Conservation (phyloP, 2,888 invertebrate species). For the Stegophylla sp. region DNA sequence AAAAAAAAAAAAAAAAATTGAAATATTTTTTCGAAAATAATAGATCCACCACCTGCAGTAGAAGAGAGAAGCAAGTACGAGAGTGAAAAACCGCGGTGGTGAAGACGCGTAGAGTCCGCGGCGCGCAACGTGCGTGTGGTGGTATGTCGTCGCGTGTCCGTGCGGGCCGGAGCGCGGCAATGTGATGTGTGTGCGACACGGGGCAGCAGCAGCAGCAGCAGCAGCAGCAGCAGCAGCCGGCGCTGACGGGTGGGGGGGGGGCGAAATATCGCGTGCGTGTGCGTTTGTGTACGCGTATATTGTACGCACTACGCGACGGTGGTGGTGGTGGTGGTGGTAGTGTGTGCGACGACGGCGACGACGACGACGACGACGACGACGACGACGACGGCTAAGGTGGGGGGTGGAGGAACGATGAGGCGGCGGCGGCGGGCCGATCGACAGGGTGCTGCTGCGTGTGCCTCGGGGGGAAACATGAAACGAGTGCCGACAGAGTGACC, state of each 20-base stretch:
- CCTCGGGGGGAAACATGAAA: slow-evolving; percentile 55
- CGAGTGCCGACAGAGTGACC: slow-evolving; percentile 59
- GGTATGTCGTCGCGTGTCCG: slow-evolving; percentile 6
- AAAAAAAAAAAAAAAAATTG: too few species aligned
- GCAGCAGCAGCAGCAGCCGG: slow-evolving; percentile 20
- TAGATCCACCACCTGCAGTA: too few species aligned
- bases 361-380: background rate
- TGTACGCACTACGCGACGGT: background rate
- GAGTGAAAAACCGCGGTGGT: too few species aligned
- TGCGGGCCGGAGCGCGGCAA: slow-evolving; percentile 46
- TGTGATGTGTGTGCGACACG: slow-evolving; percentile 40
- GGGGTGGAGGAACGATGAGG: background rate
- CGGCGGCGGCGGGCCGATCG: slow-evolving; percentile 16
- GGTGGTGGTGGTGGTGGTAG: background rate
- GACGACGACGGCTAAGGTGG: slow-evolving; percentile 16
- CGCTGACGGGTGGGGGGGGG: slow-evolving; percentile 8
- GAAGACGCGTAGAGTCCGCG: background rate
- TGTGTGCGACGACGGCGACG: background rate
- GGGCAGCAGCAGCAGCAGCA: slow-evolving; percentile 28
- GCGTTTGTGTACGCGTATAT: background rate
- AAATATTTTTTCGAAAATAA: too few species aligned
- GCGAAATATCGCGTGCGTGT: slow-evolving; percentile 49
- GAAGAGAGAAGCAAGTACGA: too few species aligned
- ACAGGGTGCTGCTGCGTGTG: slow-evolving; percentile 47
- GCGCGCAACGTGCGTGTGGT: background rate